These are phyloP conservation scores for Triplophysa dalaica DNA, from an alignment of 2,113 vertebrate species.

Conservation along the genomic window DNA sequence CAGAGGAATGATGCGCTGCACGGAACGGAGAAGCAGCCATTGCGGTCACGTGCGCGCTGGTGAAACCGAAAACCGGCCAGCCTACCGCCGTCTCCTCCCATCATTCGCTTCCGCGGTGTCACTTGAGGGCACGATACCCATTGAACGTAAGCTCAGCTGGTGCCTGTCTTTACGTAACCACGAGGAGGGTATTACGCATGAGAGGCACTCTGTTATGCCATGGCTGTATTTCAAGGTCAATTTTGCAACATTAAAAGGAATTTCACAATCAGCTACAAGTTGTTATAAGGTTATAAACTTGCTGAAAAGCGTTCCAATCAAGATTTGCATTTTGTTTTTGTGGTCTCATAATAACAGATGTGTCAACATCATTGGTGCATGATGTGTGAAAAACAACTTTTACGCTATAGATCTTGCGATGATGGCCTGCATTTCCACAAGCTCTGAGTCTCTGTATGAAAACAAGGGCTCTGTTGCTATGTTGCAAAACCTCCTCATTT, in stretches of 20 bases:
- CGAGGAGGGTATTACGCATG: neutral
- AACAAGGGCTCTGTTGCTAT: neutral
- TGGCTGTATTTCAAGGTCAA: neutral
- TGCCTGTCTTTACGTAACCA: conserved; percentile 25
- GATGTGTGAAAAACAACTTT: conserved; percentile 23
- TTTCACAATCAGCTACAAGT: neutral
- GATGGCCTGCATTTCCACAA: conserved; percentile 17
- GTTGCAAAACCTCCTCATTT: neutral
- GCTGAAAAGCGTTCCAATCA: neutral
- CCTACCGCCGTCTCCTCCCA: conserved; percentile 42
- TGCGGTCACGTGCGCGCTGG: conserved; percentile 50
- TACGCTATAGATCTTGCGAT: conserved; percentile 5
- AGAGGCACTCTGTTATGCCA: neutral
- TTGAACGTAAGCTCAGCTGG: conserved; percentile 26
- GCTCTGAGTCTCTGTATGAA: neutral
- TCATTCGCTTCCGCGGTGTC: conserved; percentile 32
- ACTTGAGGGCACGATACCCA: conserved; percentile 36
- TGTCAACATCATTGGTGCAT: conserved; percentile 1
- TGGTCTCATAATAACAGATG: conserved; percentile 6
- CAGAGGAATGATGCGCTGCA: conserved; percentile 40
- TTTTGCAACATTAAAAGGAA: neutral
- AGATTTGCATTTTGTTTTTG: conserved; percentile 14
- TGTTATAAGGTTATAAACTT: neutral
- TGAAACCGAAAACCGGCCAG: conserved; percentile 41
- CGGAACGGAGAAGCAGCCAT: conserved; percentile 51